Base-by-base conservation (phyloP, 1,140 invertebrate species). In the Drosophila equinoxialis region DNA sequence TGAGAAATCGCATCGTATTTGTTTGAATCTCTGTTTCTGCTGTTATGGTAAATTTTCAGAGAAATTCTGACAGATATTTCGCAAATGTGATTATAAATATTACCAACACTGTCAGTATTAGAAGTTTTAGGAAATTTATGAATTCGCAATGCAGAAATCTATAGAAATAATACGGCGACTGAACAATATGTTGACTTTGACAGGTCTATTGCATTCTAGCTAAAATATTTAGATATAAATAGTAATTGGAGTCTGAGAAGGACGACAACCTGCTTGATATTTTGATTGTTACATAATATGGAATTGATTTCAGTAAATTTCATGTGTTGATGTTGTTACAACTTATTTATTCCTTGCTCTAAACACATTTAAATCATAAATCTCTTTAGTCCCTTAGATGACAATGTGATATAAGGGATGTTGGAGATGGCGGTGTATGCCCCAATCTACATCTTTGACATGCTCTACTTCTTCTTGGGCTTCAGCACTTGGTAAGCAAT, bases 401-500 rank as follows among this genome's bases (percentile, higher is more conserved):
- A 20, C 30, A 30, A 30, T 30, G 30, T 39, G 69, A 7, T 55
- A 45, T 20, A 30, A 48, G 67, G 59, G 45, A 41, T 60, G 37
- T 55, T 65, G 65, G 39, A 35, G 55, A 65, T 42, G 60, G 66
- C 59, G 37, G 57, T 41, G 11, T 59, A 33, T 13, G 48, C 60
- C n/a, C 14, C 20, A 51, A 51, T 51, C 45, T 51, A 51, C 10
- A 13, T n/a, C 5, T 8, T 17, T 7, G 3, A 20, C 6, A 51
- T 23, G 14, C 55, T 74, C 85, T 90, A 93, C 93, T 94, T 94
- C 90, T 94, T 93, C 92, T 94, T 94, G 51, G 94, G 94, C 91
- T 95, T 95, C 68, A 95, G 68, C 58, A 93, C 87, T 72, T 93
- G 92, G 91, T 94, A 95, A 70, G 94, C 85, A 82, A 94, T 94